Evolutionary conservation across 35 echinoderm and acorn worm genomes (phyloP).

Genomic region (Apostichopus californicus): DNA sequence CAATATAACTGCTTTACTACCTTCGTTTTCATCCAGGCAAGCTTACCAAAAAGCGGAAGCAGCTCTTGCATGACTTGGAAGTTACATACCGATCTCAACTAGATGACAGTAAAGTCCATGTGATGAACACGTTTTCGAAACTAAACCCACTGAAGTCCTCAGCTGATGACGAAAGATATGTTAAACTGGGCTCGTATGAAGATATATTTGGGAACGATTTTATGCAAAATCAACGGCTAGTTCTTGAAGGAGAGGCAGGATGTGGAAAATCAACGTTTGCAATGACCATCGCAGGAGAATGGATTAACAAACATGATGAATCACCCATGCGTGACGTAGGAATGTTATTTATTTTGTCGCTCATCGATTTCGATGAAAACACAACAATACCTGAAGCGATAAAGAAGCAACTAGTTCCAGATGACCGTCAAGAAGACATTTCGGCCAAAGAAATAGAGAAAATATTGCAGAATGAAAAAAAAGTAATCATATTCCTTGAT

Average conservation of each 20-base stretch:
- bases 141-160: not conserved
- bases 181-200: not conserved
- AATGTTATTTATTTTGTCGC: not conserved
- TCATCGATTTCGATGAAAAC: not conserved
- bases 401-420: not conserved
- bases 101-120: not conserved
- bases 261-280: not conserved
- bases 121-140: not conserved
- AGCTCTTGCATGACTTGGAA: not conserved
- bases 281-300: not conserved
- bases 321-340: not conserved
- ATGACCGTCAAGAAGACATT: not conserved
- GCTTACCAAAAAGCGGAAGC: not conserved
- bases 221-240: not conserved
- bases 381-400: not conserved
- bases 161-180: not conserved
- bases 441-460: not conserved
- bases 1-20: too few relatives aligned
- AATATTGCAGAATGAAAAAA: not conserved
- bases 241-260: not conserved
- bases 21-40: too few relatives aligned
- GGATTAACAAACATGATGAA: not conserved
- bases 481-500: not conserved
- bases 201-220: not conserved
- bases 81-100: not conserved